Base-by-base conservation (phyloP, 2,113 vertebrate genomes). In the Anolis sagrei region DNA sequence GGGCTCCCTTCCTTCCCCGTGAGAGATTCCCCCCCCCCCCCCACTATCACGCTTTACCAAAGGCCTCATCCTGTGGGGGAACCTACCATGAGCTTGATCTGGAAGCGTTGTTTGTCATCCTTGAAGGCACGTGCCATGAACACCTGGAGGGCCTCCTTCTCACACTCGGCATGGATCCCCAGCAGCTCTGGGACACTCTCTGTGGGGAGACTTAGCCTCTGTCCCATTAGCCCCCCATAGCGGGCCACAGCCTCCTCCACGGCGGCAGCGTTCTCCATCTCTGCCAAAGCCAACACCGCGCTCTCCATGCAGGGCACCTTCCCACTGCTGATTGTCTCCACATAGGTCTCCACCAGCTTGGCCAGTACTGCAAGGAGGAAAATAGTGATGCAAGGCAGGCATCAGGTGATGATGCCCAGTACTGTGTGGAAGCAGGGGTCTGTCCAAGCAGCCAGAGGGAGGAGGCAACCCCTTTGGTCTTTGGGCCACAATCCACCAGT, bases 291-390 rank as follows among this genome's bases (percentile, higher is more conserved):
- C 32, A 80, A 19, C 4, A 94, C 90, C 0, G 92, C 89, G 0
- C 92, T 95, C 81, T 95, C 94, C 86, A 95, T 80, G 86, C 94
- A 95, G 1, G 92, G 93, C 48, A 94, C 58, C 0, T 75, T 18
- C 9, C 94, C 93, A 3, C 90, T 94, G 48, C 87, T 74, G 83
- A 95, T 94, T 1, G 91, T 86, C 25, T 86, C 84, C 77, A 94
- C 86, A 1, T 94, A 95, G 19, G 77, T 88, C 66, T 83, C 27
- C 3, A 79, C 89, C 23, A 95, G 69, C 61, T 49, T 76, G 1
- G 90, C 86, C 34, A 95, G 79, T 78, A 87, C 94, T 95, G 76
- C 25, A 48, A 19, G 23, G 29, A 51, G 0, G 44, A 75, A 51
- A 21, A 8, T 8, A n/a, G n/a, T n/a, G n/a, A n/a, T 27, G 29